Conservation (phyloP, 53 echinoderm and acorn worm genomes). For the Luidia sarsii region DNA sequence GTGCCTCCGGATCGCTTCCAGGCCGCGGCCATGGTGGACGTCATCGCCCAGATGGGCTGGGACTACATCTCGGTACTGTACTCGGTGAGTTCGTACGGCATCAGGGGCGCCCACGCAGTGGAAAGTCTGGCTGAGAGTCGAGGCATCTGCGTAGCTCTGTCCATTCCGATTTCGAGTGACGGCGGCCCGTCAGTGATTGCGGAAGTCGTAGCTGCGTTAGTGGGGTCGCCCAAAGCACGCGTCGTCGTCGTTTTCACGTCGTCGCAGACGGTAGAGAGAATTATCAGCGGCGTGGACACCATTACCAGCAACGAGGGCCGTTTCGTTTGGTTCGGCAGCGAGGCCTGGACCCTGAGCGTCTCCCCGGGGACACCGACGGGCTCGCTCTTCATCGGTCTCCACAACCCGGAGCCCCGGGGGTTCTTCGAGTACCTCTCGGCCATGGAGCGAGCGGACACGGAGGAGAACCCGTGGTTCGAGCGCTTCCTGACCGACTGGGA, state of each 20-base stretch:
- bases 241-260: slow-evolving; percentile 32
- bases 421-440: not conserved
- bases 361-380: not conserved
- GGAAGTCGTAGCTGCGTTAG: not conserved
- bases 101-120: slow-evolving; percentile 32
- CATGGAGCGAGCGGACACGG: not conserved
- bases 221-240: not conserved
- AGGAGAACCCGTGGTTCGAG: not conserved
- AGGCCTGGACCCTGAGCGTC: not conserved
- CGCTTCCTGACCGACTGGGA: not conserved
- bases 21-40: slow-evolving; percentile 43
- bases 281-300: not conserved
- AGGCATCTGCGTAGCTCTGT: slow-evolving; percentile 43
- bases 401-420: too few species aligned
- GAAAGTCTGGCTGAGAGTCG: not conserved
- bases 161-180: not conserved
- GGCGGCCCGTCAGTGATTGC: not conserved
- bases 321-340: slow-evolving; percentile 8
- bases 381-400: not conserved
- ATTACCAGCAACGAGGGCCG: not conserved
- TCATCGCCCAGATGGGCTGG: slow-evolving; percentile 41
- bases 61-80: slow-evolving; percentile 27
- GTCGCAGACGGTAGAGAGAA: not conserved
- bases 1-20: slow-evolving; percentile 55
- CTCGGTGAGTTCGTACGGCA: slow-evolving; percentile 13